phyloP scores from a whole-genome alignment of 92 coral and sea anemone genomes.

The Epizoanthus stellaris region DNA sequence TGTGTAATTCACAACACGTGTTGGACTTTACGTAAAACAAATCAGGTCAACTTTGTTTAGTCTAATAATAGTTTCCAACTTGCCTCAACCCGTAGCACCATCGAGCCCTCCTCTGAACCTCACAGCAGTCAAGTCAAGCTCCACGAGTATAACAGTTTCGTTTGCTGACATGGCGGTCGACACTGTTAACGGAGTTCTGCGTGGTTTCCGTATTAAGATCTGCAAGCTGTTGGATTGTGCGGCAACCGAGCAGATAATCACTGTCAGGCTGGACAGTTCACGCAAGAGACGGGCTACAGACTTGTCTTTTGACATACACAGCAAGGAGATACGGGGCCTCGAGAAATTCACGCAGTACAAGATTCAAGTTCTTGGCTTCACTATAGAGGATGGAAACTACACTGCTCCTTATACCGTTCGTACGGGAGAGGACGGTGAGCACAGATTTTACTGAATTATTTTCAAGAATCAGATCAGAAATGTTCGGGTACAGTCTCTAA shows the following conservation, averaged over 20 bases:
- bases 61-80: too few species aligned
- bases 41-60: too few species aligned
- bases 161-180: constrained; percentile 56
- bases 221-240: constrained; percentile 39
- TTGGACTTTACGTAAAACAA: too few species aligned
- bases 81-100: constrained; percentile 40
- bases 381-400: constrained; percentile 42
- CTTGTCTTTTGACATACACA: constrained; percentile 10
- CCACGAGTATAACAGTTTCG: constrained; percentile 55
- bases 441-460: background rate
- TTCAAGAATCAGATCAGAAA: too few species aligned
- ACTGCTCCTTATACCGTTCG: constrained; percentile 18
- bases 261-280: background rate
- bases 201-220: constrained; percentile 54
- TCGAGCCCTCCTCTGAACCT: constrained; percentile 42
- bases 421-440: constrained; percentile 37
- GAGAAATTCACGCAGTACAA: constrained; percentile 50
- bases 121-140: constrained; percentile 53
- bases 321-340: constrained; percentile 31
- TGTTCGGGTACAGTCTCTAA: too few species aligned
- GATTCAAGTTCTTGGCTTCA: constrained; percentile 51
- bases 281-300: constrained; percentile 17
- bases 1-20: too few species aligned
- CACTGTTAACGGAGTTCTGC: constrained; percentile 54
- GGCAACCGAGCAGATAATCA: background rate